These are phyloP conservation scores for Eubucco bourcierii DNA, from an alignment of 2,113 vertebrate genomes.

Conservation along the genomic window DNA sequence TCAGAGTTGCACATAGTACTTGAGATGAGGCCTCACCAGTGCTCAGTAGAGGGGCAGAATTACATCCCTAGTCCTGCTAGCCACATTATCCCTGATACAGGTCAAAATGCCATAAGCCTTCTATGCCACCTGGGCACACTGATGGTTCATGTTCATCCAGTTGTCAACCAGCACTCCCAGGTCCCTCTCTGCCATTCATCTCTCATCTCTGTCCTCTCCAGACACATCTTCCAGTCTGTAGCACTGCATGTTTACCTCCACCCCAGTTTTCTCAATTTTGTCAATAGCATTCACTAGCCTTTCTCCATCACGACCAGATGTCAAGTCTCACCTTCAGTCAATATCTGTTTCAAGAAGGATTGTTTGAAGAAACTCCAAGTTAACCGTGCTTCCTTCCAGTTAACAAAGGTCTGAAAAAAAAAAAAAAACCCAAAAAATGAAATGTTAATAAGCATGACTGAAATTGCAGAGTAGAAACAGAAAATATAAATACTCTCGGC, in stretches of 20 bases:
- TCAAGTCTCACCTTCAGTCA: constrained; percentile 87
- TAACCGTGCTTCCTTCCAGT: constrained; percentile 86
- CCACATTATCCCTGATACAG: no score
- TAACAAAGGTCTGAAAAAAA: constrained; percentile 80
- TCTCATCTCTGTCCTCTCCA: no score
- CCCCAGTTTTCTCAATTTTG: neutral
- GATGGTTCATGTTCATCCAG: no score
- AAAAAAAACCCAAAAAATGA: neutral
- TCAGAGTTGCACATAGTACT: no score
- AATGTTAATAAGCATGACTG: neutral
- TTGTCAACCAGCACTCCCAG: no score
- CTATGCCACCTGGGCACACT: no score
- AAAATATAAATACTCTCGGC: neutral
- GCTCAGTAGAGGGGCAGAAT: no score
- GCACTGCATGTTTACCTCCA: neutral
- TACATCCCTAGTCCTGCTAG: no score
- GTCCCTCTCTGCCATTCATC: no score
- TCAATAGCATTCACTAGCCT: neutral
- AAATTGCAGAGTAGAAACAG: neutral
- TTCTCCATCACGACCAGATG: neutral
- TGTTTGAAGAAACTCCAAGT: constrained; percentile 99
- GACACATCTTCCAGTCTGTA: no score
- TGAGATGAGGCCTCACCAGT: no score
- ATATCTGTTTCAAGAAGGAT: constrained; percentile 95
- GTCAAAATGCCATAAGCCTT: no score